phyloP scores from a whole-genome alignment of 1,140 invertebrate species.

The Drosophila leontia region DNA sequence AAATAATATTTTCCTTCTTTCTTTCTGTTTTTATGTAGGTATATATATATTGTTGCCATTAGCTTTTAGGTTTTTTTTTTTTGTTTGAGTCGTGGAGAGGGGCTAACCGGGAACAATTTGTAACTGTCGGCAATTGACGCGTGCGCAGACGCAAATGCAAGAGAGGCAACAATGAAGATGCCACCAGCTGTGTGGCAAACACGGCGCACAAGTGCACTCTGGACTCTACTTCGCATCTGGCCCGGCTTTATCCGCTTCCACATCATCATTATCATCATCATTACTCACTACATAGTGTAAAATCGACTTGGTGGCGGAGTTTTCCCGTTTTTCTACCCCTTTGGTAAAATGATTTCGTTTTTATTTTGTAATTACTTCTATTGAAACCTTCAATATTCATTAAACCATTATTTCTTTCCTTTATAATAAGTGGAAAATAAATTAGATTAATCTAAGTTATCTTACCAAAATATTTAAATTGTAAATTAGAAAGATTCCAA shows the following conservation, averaged over 20 bases:
- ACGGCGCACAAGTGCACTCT: slow-evolving; percentile 49
- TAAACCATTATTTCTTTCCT: neutral
- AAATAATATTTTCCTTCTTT: slow-evolving; percentile 28
- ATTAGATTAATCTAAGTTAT: too few relatives aligned
- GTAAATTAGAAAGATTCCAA: too few relatives aligned
- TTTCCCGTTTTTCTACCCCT: neutral
- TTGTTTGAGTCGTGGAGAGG: slow-evolving; percentile 23
- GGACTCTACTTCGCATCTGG: slow-evolving; percentile 31
- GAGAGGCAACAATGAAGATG: slow-evolving; percentile 42
- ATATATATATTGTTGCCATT: slow-evolving; percentile 53
- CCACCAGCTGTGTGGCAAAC: slow-evolving; percentile 51
- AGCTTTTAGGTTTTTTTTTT: slow-evolving; percentile 27
- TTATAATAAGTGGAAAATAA: too few relatives aligned
- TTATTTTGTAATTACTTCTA: neutral
- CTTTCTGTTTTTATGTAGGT: neutral
- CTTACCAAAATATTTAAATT: too few relatives aligned
- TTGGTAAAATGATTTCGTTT: too few relatives aligned
- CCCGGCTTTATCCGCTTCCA: slow-evolving; percentile 43
- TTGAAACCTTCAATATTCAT: too few relatives aligned
- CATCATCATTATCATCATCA: slow-evolving; percentile 48
- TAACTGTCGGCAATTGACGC: slow-evolving; percentile 72
- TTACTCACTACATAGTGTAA: slow-evolving; percentile 25
- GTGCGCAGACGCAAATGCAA: slow-evolving; percentile 62
- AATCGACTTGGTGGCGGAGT: slow-evolving; percentile 16
- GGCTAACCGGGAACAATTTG: slow-evolving; percentile 68